Percentiles rank a stretch among this genome's conserved stretches.
phyloP scores from a whole-genome alignment of 2,797 vertebrate genomes.

The Phataginus tricuspis region DNA sequence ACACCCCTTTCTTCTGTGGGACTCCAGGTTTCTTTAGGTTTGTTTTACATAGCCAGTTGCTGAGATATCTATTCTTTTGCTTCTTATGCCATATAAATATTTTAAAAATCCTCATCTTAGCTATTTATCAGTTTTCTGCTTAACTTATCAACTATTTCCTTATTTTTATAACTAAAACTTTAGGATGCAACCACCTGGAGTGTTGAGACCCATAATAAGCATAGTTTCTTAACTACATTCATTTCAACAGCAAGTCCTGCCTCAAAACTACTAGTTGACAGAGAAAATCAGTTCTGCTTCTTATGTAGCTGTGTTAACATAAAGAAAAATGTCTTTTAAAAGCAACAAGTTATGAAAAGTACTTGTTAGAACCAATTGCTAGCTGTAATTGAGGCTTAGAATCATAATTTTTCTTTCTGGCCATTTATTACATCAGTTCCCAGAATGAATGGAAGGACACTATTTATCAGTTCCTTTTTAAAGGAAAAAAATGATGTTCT shows the following conservation, averaged over 20 bases:
- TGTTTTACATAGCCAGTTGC: not conserved
- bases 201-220: not conserved
- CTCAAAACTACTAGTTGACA: conserved; percentile 1
- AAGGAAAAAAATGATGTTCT: not conserved
- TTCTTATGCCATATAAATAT: not conserved
- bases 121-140: not conserved
- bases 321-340: not conserved
- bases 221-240: not conserved
- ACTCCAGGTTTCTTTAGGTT: not conserved
- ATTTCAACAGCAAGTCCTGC: not conserved
- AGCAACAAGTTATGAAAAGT: not conserved
- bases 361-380: not conserved
- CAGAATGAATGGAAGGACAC: not conserved
- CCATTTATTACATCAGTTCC: not conserved
- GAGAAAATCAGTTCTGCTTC: not conserved
- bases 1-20: not conserved
- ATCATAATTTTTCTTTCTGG: not conserved
- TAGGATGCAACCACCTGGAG: not conserved
- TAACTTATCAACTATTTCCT: not conserved
- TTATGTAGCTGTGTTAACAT: not conserved
- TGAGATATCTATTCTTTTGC: not conserved
- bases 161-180: not conserved
- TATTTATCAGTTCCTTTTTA: not conserved
- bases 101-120: not conserved
- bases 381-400: not conserved